Base-by-base conservation (phyloP, 1,140 invertebrate genomes). In the Vanessa atalanta region DNA sequence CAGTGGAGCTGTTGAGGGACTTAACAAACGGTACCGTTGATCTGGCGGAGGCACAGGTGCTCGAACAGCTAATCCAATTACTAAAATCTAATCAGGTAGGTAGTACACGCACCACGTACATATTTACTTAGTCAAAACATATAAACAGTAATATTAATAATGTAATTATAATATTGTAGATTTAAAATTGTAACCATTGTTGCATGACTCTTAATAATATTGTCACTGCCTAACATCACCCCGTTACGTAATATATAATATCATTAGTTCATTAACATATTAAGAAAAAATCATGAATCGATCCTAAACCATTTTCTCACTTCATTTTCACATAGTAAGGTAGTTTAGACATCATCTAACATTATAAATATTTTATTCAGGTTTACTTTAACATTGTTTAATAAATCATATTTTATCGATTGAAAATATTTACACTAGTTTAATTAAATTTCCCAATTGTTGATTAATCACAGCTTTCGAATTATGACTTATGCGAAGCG, bases 51-150 rank as follows among this genome's bases (percentile, higher is more conserved):
- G 74, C 81, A 14, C 74, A 88, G 74, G 78, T 90, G 72, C 55
- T 81, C n/a, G 75, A 81, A 70, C 78, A 87, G 75, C 63, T 89
- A 73, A 65, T 70, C 67, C 73, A 83, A 65, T 80, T 88, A 73
- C 65, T 88, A 74, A 76, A 82, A 72, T 83, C 84, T 66, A 88
- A 77, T 47, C 76, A 77, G 76, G 76, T 77, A 77, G 76, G 16
- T 61, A 37, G 57, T 37, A 61, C 31, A 31, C 26, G 31, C 57
- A 37, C 31, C 31, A n/a, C 37, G 11, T 20, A 43, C 7, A 43
- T 9, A 43, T 43, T 9, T 43, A 43, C 37, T 9, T 43, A 43
- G 37, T 43, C 9, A 43, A 43, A 43, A 43, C 26, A 31, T 31
- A 4, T 31, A 31, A 3, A 31, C 26, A 43, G 7, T 43, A 43